phyloP scores from a whole-genome alignment of 2,888 invertebrate species.

The Torymus tubicola region DNA sequence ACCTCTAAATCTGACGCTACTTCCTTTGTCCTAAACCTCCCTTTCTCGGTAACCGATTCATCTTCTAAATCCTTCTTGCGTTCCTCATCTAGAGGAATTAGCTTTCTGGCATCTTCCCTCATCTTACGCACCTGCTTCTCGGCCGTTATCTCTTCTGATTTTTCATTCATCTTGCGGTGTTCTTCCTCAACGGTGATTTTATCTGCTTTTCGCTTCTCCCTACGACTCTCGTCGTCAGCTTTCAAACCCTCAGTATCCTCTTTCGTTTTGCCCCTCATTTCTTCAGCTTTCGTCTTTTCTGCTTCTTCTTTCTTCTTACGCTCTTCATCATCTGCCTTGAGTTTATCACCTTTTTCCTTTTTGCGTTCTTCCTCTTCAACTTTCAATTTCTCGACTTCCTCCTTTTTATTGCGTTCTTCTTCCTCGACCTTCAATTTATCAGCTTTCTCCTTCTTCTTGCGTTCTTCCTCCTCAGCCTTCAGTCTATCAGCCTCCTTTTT shows the following conservation, averaged over 20 bases:
- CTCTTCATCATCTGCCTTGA: conserved; percentile 6
- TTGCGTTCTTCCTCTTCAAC: conserved; percentile 59
- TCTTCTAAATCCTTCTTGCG: conserved; percentile 14
- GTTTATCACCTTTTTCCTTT: conserved; percentile 60
- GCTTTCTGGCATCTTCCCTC: conserved; percentile 61
- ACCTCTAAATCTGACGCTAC: conserved; percentile 24
- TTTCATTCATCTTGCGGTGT: conserved; percentile 40
- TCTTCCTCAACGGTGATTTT: too few relatives aligned
- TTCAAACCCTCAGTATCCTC: conserved; percentile 36
- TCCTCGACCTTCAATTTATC: conserved; percentile 51
- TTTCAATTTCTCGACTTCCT: conserved; percentile 52
- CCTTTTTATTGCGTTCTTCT: conserved; percentile 54
- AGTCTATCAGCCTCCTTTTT: conserved; percentile 59
- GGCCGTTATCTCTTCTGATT: conserved; percentile 56
- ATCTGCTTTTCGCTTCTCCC: conserved; percentile 51
- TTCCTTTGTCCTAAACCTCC: conserved; percentile 55
- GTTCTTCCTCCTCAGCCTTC: conserved; percentile 57
- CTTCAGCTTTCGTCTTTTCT: conserved; percentile 24
- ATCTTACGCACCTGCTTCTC: conserved; percentile 51
- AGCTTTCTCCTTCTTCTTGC: conserved; percentile 49
- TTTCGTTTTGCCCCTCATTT: conserved; percentile 6
- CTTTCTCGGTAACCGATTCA: conserved; percentile 53
- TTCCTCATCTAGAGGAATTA: conserved; percentile 33
- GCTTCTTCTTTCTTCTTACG: conserved; percentile 11
- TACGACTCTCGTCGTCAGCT: conserved; percentile 55